Base-by-base conservation (phyloP, 2,113 vertebrate genomes). In the Indicator indicator region DNA sequence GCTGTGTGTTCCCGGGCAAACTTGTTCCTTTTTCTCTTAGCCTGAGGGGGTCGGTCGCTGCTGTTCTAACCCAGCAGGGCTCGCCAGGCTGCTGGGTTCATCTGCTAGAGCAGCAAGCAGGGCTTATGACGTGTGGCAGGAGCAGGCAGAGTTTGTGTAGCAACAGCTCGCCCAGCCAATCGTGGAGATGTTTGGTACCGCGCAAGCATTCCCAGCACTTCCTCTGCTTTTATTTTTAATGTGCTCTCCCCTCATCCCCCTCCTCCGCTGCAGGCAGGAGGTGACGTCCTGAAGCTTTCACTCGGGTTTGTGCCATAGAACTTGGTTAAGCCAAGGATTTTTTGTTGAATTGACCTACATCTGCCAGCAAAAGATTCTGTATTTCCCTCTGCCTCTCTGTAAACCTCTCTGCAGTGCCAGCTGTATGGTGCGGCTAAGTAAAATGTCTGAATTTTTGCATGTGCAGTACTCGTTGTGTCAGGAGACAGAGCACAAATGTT, bases 81-180 rank as follows among this genome's bases (percentile, higher is more conserved):
- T 62, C 44, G 63, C 9, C 23, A 9, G 4, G 68, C 72, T 62
- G 74, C 83, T 23, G 23, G 4, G 32, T 30, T 26, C 50, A 59
- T 9, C 52, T 55, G 28, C 12, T 52, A 20, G 38, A 46, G 19
- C n/a, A 12, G 56, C 10, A 38, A 12, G 27, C 23, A 7, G 65
- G 27, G 68, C 44, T 89, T 18, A 9, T 32, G 56, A 6, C 0
- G 14, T 28, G 46, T 32, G 15, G 69, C 27, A 63, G 89, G 17
- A 83, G 80, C 81, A 44, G 78, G 72, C 81, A 95, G 89, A 89
- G 68, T 90, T 76, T 48, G 50, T 70, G 50, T 32, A 79, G 95
- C 74, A 93, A 32, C 84, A 54, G 78, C 75, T 90, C 52, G n/a
- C 12, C 6, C 1, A 13, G 50, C 52, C 79, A 65, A 69, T 59